Conservation (phyloP, 2,797 vertebrate genomes). For the Lindbergichthys nudifrons region DNA sequence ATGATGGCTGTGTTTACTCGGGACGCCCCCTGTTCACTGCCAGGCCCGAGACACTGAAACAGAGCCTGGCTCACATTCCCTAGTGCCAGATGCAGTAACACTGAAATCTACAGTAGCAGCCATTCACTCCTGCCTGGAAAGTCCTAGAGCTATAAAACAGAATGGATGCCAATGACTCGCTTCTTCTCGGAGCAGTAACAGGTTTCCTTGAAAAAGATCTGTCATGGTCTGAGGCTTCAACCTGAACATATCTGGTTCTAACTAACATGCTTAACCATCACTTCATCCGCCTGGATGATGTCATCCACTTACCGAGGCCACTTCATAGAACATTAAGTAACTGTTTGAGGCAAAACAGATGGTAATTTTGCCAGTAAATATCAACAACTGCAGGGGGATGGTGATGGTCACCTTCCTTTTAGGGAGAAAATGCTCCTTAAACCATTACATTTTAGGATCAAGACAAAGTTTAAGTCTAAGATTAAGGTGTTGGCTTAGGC, state of each 20-base stretch:
- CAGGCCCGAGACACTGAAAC: slow-evolving; percentile 38
- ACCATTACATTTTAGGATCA: too few species aligned
- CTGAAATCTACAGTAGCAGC: slow-evolving; percentile 30
- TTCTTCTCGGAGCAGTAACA: slow-evolving; percentile 10
- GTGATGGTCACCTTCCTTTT: slow-evolving; percentile 5
- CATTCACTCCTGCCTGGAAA: slow-evolving; percentile 43
- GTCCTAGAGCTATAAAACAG: neutral
- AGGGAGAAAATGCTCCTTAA: too few species aligned
- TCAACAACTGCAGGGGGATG: slow-evolving; percentile 39
- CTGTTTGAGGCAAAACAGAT: slow-evolving; percentile 50
- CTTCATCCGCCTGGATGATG: slow-evolving; percentile 41
- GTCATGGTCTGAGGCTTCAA: neutral
- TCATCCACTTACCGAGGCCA: slow-evolving; percentile 25
- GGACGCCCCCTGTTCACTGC: slow-evolving; percentile 41
- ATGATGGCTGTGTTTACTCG: slow-evolving; percentile 44
- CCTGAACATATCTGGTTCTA: slow-evolving; percentile 26
- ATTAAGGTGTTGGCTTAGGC: too few species aligned
- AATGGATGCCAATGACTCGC: slow-evolving; percentile 3
- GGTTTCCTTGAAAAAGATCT: slow-evolving; percentile 4
- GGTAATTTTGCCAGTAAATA: slow-evolving; percentile 47
- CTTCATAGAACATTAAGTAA: neutral
- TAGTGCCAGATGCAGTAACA: slow-evolving; percentile 37
- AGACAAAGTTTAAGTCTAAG: too few species aligned
- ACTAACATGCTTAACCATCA: slow-evolving; percentile 10
- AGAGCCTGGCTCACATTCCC: slow-evolving; percentile 55